Conservation (phyloP, 2,888 invertebrate species). For the Rhamnusium bicolor region DNA sequence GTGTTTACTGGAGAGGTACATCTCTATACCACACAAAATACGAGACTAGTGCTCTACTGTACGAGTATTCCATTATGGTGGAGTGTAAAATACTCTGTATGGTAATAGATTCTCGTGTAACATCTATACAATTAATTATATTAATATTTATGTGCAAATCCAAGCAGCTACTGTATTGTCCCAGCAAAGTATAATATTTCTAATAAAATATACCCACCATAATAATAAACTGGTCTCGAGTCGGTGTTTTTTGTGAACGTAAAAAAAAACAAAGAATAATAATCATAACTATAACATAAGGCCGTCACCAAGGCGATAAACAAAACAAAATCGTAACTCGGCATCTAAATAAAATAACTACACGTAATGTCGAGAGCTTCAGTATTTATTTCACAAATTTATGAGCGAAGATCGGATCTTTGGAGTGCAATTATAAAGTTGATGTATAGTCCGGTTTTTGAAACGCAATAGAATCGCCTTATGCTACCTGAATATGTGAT, state of each 20-base stretch:
- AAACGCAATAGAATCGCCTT: slow-evolving; percentile 59
- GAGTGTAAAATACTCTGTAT: not conserved
- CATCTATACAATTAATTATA: slow-evolving; percentile 23
- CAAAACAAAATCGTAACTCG: slow-evolving; percentile 67
- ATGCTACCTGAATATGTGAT: slow-evolving; percentile 71
- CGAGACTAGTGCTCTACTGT: too few relatives aligned
- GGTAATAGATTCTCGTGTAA: slow-evolving; percentile 2
- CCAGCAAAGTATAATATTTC: slow-evolving; percentile 42
- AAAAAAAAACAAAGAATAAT: slow-evolving; percentile 53
- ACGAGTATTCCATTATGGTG: not conserved
- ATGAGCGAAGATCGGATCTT: slow-evolving; percentile 70
- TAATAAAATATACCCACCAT: slow-evolving; percentile 41
- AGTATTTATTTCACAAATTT: slow-evolving; percentile 72
- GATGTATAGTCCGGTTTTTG: slow-evolving; percentile 67
- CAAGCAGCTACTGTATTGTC: slow-evolving; percentile 42
- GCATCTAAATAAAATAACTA: slow-evolving; percentile 61
- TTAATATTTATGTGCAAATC: slow-evolving; percentile 35
- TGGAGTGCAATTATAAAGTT: slow-evolving; percentile 69
- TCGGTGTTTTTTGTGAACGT: slow-evolving; percentile 3
- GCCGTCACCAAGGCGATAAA: slow-evolving; percentile 69
- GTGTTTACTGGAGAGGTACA: too few relatives aligned
- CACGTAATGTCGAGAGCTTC: slow-evolving; percentile 53
- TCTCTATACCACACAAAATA: too few relatives aligned
- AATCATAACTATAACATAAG: slow-evolving; percentile 63
- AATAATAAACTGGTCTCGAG: slow-evolving; percentile 28